Base-by-base conservation (phyloP, 1,140 invertebrate genomes). In the Halictus rubicundus region DNA sequence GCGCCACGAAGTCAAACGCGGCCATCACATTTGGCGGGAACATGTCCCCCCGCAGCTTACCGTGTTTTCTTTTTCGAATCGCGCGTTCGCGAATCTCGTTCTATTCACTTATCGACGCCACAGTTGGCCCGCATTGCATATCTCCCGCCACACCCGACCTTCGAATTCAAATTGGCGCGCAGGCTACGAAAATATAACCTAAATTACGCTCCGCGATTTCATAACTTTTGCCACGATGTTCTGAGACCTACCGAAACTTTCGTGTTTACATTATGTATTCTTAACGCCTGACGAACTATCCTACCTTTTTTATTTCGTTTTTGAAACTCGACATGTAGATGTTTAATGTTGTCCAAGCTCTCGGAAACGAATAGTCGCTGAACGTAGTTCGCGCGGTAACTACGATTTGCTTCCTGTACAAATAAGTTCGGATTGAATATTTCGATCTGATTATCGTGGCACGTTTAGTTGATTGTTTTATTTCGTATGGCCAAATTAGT, bases 91-190 rank as follows among this genome's bases (percentile, higher is more conserved):
- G 8, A 32, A 27, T 32, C 16, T 19, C 65, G 27, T 79, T 74
- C 74, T 14, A 19, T 49, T 68, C 52, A 46, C 68, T 68, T 77
- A 61, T 81, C 57, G 64, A 84, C 57, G 25, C 61, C 60, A 68
- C 59, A 52, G 63, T 68, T 54, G 25, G 12, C 64, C 21, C 54
- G 49, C 39, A 42, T 68, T 68, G 37, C 60, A 74, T 73, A 70
- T 91, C 89, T 91, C 88, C 89, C 90, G 90, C 89, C 90, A 89
- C 87, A 90, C 83, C 87, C 88, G 86, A 79, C 80, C 87, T 88
- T 91, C 88, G 87, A 91, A 91, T 92, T 92, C 89, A 88, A 92
- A 93, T 91, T 92, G 87, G 88, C 89, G 91, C 92, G 91, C 91
- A 90, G 70, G n/a, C 52, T 68, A 68, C 61, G 42, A 84, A 84